These are phyloP conservation scores for Drosophila kanekoi DNA, from an alignment of 2,888 invertebrate genomes.

Conservation along the genomic window DNA sequence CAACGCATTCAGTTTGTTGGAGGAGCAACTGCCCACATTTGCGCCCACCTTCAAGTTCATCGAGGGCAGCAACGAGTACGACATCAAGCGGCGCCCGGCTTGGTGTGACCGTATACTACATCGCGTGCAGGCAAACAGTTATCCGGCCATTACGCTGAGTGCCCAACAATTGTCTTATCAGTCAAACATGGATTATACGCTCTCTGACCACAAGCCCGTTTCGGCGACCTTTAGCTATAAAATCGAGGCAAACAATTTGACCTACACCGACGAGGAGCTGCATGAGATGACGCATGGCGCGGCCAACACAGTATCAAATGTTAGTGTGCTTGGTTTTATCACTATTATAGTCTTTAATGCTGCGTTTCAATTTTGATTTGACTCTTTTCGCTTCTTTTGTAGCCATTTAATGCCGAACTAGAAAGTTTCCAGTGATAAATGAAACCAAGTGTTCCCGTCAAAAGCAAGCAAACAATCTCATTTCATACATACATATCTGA, in stretches of 20 bases:
- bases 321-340: conserved; percentile 71
- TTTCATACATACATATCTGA: conserved; percentile 19
- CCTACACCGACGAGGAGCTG: conserved; percentile 71
- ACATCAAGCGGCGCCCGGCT: conserved; percentile 95
- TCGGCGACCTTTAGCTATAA: conserved; percentile 88
- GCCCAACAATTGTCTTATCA: conserved; percentile 91
- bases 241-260: conserved; percentile 64
- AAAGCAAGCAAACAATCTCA: conserved; percentile 26
- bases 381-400: conserved; percentile 62
- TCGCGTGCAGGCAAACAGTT: conserved; percentile 92
- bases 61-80: conserved; percentile 91
- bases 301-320: conserved; percentile 56
- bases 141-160: conserved; percentile 91
- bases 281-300: conserved; percentile 79
- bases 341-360: conserved; percentile 41
- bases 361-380: conserved; percentile 52
- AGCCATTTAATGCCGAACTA: conserved; percentile 72
- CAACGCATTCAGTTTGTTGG: conserved; percentile 93
- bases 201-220: conserved; percentile 98
- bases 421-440: conserved; percentile 62
- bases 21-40: conserved; percentile 90
- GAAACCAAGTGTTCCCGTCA: conserved; percentile 26
- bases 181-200: conserved; percentile 90
- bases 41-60: conserved; percentile 95
- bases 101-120: conserved; percentile 98